These are phyloP conservation scores for Diachasmimorpha longicaudata DNA, from an alignment of 1,140 invertebrate species.

Conservation along the genomic window DNA sequence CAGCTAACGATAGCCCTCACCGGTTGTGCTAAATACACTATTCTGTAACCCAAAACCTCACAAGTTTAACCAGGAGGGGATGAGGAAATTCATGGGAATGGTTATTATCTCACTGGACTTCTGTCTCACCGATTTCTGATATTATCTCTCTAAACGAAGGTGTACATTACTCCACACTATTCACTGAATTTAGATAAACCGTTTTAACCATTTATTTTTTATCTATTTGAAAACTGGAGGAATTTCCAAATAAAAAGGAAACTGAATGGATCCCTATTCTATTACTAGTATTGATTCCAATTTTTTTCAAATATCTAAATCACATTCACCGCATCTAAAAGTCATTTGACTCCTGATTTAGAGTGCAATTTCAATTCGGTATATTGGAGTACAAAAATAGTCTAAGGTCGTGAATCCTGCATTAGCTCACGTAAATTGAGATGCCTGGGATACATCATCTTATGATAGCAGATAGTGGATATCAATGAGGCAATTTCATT, in stretches of 20 bases:
- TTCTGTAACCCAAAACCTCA: constrained; percentile 15
- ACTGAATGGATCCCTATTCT: background rate
- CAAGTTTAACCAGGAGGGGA: background rate
- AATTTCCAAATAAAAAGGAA: background rate
- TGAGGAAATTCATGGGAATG: background rate
- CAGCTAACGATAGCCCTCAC: background rate
- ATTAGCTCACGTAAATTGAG: too few species aligned
- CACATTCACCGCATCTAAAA: too few species aligned
- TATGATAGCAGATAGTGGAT: too few species aligned
- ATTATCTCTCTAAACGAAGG: background rate
- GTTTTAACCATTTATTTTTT: background rate
- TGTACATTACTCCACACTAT: background rate
- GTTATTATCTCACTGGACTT: background rate
- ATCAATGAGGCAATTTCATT: too few species aligned
- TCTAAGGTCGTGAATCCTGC: too few species aligned
- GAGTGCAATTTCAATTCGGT: too few species aligned
- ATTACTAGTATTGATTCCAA: too few species aligned
- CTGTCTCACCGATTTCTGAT: background rate
- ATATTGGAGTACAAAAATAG: too few species aligned
- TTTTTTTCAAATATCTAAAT: too few species aligned
- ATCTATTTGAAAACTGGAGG: background rate
- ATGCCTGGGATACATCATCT: too few species aligned
- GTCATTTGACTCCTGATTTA: too few species aligned
- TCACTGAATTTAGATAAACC: background rate
- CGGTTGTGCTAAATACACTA: constrained; percentile 8